Percentiles rank a stretch among this genome's conserved stretches.
Evolutionary conservation across 2,797 vertebrate species (phyloP).

Genomic region (Tapera naevia): DNA sequence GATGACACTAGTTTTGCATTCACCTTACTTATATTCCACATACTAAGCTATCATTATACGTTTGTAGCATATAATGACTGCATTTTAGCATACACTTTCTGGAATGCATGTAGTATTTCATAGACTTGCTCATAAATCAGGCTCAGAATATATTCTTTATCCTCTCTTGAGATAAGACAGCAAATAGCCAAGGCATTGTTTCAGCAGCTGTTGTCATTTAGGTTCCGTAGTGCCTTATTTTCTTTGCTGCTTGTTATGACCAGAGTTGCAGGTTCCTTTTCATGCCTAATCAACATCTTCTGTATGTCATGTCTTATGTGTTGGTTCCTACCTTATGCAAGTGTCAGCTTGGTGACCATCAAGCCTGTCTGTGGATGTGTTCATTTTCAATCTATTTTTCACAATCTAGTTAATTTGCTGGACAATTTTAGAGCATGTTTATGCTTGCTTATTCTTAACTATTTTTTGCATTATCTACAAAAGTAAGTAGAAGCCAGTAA

Average conservation of each 20-base stretch:
- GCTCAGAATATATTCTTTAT: background rate
- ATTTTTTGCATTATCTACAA: background rate
- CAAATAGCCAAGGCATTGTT: background rate
- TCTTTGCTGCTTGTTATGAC: background rate
- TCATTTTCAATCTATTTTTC: background rate
- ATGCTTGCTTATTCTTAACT: background rate
- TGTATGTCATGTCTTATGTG: background rate
- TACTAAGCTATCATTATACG: accelerated
- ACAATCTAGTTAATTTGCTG: background rate
- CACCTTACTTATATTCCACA: background rate
- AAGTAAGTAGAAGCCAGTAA: background rate
- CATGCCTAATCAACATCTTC: background rate
- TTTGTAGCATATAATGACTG: background rate
- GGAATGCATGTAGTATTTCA: background rate
- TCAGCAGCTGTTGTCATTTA: background rate
- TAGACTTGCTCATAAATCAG: background rate
- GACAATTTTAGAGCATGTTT: background rate
- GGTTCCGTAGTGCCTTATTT: background rate
- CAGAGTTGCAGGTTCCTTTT: background rate
- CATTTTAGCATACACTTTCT: background rate
- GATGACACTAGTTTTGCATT: background rate
- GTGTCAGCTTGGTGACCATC: background rate
- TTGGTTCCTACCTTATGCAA: background rate
- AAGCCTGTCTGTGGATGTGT: background rate
- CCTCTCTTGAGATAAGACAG: background rate